Conservation (phyloP, 2,888 invertebrate species). For the Protophormia terraenovae region DNA sequence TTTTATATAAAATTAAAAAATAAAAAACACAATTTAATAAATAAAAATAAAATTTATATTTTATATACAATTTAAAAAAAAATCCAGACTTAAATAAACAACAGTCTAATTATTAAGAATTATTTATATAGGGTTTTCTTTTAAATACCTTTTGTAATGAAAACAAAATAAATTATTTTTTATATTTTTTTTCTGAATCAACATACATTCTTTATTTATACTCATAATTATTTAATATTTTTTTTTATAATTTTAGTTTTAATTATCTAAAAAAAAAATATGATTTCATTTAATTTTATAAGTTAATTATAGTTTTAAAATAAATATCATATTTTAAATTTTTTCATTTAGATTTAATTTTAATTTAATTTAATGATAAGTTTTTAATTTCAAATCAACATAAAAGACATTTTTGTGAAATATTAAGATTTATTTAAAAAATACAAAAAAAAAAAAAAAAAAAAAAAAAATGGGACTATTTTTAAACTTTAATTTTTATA, state of each 20-base stretch:
- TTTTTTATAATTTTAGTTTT: neutral
- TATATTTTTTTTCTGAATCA: too few relatives aligned
- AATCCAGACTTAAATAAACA: slow-evolving; percentile 48
- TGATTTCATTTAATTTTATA: too few relatives aligned
- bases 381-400: neutral
- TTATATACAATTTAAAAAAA: too few relatives aligned
- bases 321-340: neutral
- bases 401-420: slow-evolving; percentile 45
- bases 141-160: too few relatives aligned
- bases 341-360: neutral
- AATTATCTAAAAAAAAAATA: neutral
- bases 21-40: too few relatives aligned
- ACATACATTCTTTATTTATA: slow-evolving; percentile 31
- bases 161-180: too few relatives aligned
- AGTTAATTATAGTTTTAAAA: too few relatives aligned
- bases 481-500: neutral
- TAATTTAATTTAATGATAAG: neutral
- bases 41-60: too few relatives aligned
- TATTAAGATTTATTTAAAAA: slow-evolving; percentile 15
- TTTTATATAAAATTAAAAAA: too few relatives aligned
- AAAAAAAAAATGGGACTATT: neutral
- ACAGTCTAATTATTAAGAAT: slow-evolving; percentile 4
- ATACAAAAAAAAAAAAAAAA: neutral
- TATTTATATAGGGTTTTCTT: too few relatives aligned
- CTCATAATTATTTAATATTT: slow-evolving; percentile 2